phyloP scores from a whole-genome alignment of 2,113 vertebrate species.

The Dermatemys mawii region DNA sequence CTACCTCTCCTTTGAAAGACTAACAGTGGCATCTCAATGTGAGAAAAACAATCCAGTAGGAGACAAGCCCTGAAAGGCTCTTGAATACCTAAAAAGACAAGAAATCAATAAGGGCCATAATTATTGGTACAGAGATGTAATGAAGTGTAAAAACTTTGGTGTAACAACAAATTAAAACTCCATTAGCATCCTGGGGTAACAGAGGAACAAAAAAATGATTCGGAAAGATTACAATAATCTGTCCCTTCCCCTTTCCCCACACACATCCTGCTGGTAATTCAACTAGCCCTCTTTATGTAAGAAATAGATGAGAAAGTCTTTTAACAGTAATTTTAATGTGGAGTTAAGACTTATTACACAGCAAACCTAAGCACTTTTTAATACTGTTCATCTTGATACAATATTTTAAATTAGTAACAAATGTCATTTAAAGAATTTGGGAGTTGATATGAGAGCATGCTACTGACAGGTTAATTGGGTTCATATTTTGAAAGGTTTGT shows the following conservation, averaged over 20 bases:
- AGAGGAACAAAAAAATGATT: constrained; percentile 29
- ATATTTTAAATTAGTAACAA: constrained; percentile 37
- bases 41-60: constrained; percentile 54
- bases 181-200: constrained; percentile 56
- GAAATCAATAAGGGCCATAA: constrained; percentile 48
- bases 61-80: constrained; percentile 48
- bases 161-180: constrained; percentile 71
- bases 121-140: constrained; percentile 57
- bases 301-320: background rate
- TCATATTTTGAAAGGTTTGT: constrained; percentile 18
- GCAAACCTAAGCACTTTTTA: constrained; percentile 10
- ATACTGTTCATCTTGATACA: background rate
- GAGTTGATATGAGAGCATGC: constrained; percentile 29
- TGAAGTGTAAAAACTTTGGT: constrained; percentile 52
- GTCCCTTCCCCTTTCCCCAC: background rate
- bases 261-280: background rate
- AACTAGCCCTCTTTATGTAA: background rate
- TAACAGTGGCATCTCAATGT: constrained; percentile 31
- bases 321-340: background rate
- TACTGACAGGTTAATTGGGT: constrained; percentile 44
- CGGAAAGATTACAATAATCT: background rate
- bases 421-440: constrained; percentile 26
- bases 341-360: constrained; percentile 1
- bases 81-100: constrained; percentile 62
- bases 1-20: constrained; percentile 47